phyloP scores from a whole-genome alignment of 2,888 invertebrate species.

The Melinaea marsaeus region DNA sequence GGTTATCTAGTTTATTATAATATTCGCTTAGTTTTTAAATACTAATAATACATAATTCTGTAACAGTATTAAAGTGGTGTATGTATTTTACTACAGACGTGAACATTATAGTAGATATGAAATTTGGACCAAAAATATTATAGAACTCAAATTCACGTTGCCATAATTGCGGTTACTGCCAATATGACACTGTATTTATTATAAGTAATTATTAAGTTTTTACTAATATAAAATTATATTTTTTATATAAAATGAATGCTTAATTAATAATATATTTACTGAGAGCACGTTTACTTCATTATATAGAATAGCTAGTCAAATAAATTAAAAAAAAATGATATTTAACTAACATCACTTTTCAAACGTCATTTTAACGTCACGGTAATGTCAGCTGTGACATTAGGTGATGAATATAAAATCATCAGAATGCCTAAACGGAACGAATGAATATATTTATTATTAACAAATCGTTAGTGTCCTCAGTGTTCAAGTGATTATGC shows the following conservation, averaged over 20 bases:
- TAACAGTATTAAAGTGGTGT: constrained; percentile 76
- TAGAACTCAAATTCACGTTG: constrained; percentile 75
- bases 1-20: constrained; percentile 66
- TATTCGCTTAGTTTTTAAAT: constrained; percentile 63
- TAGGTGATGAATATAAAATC: background rate
- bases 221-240: constrained; percentile 49
- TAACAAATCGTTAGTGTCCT: constrained; percentile 46
- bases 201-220: constrained; percentile 40
- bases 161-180: constrained; percentile 73
- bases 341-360: constrained; percentile 1
- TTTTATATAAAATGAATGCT: constrained; percentile 49
- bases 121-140: constrained; percentile 75
- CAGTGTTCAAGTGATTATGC: constrained; percentile 54
- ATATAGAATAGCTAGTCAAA: constrained; percentile 34
- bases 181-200: constrained; percentile 65
- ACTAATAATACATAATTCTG: constrained; percentile 59
- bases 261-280: constrained; percentile 14
- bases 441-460: constrained; percentile 46
- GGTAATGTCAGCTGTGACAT: background rate
- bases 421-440: constrained; percentile 23
- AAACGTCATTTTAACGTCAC: background rate
- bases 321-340: background rate
- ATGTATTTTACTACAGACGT: constrained; percentile 64
- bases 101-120: constrained; percentile 59
- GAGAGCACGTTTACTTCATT: constrained; percentile 9